phyloP scores from a whole-genome alignment of 2,888 invertebrate genomes.

The Argynnis bischoffii region DNA sequence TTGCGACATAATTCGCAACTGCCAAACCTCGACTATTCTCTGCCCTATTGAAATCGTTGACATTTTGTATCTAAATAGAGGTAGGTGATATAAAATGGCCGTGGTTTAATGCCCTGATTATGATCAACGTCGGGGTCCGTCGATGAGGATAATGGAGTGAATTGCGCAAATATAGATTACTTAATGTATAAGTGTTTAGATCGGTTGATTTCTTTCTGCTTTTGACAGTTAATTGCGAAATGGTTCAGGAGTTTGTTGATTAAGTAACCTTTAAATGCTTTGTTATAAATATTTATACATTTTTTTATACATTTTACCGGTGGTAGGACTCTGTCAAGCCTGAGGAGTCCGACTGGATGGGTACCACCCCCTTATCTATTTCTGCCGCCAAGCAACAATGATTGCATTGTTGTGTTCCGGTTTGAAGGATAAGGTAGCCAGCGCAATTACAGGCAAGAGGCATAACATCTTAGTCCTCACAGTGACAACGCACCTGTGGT shows the following conservation, averaged over 20 bases:
- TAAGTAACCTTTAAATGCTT: slow-evolving; percentile 9
- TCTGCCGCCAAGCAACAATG: too few relatives aligned
- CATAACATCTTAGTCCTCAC: too few relatives aligned
- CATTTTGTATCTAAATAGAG: slow-evolving; percentile 13
- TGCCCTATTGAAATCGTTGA: slow-evolving; percentile 64
- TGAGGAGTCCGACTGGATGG: too few relatives aligned
- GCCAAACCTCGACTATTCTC: slow-evolving; percentile 61
- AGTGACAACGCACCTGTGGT: too few relatives aligned
- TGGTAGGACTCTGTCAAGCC: too few relatives aligned
- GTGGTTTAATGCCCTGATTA: slow-evolving; percentile 36
- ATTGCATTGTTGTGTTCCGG: too few relatives aligned
- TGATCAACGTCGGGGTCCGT: slow-evolving; percentile 34
- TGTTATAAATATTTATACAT: not conserved
- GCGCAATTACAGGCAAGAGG: too few relatives aligned
- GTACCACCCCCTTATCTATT: too few relatives aligned
- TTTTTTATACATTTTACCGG: too few relatives aligned
- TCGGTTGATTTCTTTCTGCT: slow-evolving; percentile 20
- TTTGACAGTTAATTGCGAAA: slow-evolving; percentile 14
- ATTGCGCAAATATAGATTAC: slow-evolving; percentile 36
- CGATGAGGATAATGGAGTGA: slow-evolving; percentile 36
- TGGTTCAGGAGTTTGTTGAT: slow-evolving; percentile 16
- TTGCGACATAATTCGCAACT: slow-evolving; percentile 51
- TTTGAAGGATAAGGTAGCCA: too few relatives aligned
- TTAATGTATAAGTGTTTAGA: slow-evolving; percentile 31
- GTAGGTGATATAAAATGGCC: slow-evolving; percentile 35